phyloP scores from a whole-genome alignment of 1,140 invertebrate species.

The Diabrotica undecimpunctata region DNA sequence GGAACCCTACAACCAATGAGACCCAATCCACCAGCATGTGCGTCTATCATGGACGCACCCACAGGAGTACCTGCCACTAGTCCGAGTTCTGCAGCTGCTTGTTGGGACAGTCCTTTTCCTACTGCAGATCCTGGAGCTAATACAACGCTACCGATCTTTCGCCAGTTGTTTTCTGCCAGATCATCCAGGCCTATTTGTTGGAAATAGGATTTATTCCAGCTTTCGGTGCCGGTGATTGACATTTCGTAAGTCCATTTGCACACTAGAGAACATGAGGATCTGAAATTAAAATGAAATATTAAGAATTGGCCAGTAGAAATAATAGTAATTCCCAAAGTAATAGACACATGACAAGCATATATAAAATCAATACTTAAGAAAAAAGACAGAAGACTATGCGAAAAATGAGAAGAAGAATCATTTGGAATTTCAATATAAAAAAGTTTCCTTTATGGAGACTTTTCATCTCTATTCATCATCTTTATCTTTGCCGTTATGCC shows the following conservation, averaged over 20 bases:
- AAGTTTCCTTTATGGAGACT: no score
- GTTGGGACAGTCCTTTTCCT: slow-evolving; percentile 62
- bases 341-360: background rate
- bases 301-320: no score
- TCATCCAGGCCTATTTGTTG: slow-evolving; percentile 72
- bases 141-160: slow-evolving; percentile 71
- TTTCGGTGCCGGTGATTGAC: slow-evolving; percentile 51
- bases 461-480: no score
- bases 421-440: no score
- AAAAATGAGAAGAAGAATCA: no score
- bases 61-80: slow-evolving; percentile 70
- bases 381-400: no score
- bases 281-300: slow-evolving; percentile 34
- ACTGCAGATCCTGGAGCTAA: slow-evolving; percentile 68
- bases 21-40: slow-evolving; percentile 88
- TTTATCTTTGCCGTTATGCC: no score
- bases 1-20: slow-evolving; percentile 67
- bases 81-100: slow-evolving; percentile 67
- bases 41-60: slow-evolving; percentile 88
- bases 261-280: slow-evolving; percentile 86
- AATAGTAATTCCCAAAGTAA: background rate
- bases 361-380: no score
- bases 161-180: slow-evolving; percentile 64
- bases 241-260: slow-evolving; percentile 94
- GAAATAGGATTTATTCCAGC: slow-evolving; percentile 78